Base-by-base conservation (phyloP, 2,888 invertebrate genomes). In the Pseudococcus longispinus region DNA sequence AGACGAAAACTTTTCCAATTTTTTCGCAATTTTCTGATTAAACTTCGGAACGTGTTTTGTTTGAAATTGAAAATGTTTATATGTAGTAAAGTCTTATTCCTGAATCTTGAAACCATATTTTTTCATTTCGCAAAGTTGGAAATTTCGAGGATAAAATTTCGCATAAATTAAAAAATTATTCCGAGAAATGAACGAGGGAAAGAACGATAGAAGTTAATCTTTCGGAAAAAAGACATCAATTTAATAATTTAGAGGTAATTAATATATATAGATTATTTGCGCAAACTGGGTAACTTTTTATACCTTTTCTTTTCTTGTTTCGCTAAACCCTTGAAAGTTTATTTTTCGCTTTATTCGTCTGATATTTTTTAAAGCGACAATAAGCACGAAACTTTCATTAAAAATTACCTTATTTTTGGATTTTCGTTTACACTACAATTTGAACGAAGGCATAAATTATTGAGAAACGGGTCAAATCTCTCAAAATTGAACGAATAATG, bases 21-120 rank as follows among this genome's bases (percentile, higher is more conserved):
- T 70, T 70, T 70, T 70, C 29, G 26, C 29, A 70, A 70, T 70
- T 70, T 70, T 70, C 70, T 70, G 70, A 70, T 70, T 70, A 70
- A 70, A 70, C 29, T 70, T 70, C 2, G 26, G 5, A 29, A 70
- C 29, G 29, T 18, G 5, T 70, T 29, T 70, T 13, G 70, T 18
- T 70, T 18, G 15, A 70, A 70, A 26, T 70, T 70, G 29, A 23
- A 60, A 60, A 60, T 60, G 60, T 20, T 23, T 23, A 60, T 23
- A 23, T n/a, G 55, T 0, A 60, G 60, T 3, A n/a, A n/a, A n/a
- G n/a, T 55, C n/a, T n/a, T 11, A 23, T 60, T 8, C 23, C 23
- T 60, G 20, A 60, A 60, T 20, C 23, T 23, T 60, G 9, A 60
- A 60, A 60, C 60, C 60, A 20, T 15, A 18, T 15, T n/a, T 51